Evolutionary conservation across 2,888 invertebrate genomes (phyloP).

Genomic region (Lottia scabra): DNA sequence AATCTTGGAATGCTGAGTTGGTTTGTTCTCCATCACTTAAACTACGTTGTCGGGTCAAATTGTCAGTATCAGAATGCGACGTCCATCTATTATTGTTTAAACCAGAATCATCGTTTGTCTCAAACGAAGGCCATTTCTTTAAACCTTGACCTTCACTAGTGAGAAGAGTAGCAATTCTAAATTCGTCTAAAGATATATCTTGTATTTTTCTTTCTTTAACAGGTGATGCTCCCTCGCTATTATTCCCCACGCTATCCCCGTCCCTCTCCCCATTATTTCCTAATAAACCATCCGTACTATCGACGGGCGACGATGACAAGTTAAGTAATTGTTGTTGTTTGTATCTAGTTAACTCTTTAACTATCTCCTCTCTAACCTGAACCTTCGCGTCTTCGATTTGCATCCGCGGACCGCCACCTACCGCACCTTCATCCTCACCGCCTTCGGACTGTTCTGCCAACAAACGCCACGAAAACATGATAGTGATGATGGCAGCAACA

Average conservation of each 20-base stretch:
- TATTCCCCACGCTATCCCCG: constrained; percentile 15
- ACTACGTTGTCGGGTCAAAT: background rate
- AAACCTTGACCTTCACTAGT: background rate
- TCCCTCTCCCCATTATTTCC: constrained; percentile 21
- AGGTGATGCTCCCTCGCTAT: background rate
- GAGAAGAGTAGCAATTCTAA: background rate
- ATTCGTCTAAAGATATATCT: background rate
- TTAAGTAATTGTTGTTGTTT: background rate
- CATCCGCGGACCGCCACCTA: background rate
- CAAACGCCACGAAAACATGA: constrained; percentile 65
- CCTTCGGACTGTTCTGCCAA: constrained; percentile 52
- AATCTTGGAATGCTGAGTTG: background rate
- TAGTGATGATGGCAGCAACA: constrained; percentile 64
- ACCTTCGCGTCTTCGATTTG: constrained; percentile 6
- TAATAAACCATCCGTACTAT: background rate
- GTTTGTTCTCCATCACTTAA: background rate
- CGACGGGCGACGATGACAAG: background rate
- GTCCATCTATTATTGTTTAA: background rate
- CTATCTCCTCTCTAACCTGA: constrained; percentile 10
- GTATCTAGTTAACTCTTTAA: background rate
- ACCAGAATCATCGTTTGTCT: background rate
- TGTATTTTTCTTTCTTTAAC: background rate
- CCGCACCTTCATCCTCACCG: constrained; percentile 10
- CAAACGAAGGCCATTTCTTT: background rate
- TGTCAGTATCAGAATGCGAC: background rate